A percentile compares a stretch with the other conserved stretches of the same genome.
Evolutionary conservation across 35 echinoderm and acorn worm species (phyloP).

Genomic region (Lytechinus variegatus): DNA sequence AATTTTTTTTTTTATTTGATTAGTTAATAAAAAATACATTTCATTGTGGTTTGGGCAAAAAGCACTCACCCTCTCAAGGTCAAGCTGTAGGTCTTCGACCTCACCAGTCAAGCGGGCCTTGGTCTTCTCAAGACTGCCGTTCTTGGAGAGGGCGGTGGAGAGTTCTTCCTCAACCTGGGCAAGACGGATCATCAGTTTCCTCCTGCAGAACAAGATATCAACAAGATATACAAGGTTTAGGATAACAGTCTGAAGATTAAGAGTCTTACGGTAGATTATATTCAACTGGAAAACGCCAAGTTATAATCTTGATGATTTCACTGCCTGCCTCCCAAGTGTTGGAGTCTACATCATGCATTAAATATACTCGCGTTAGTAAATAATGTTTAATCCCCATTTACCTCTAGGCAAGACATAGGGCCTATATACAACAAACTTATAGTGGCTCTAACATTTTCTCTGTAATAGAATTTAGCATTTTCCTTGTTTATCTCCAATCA

Average conservation of each 20-base stretch:
- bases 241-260: not conserved
- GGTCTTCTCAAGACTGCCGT: slow-evolving; percentile 96
- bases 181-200: slow-evolving; percentile 81
- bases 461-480: not conserved
- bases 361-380: too few species aligned
- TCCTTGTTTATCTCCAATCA: not conserved
- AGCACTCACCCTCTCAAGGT: slow-evolving; percentile 87
- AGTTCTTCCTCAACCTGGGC: slow-evolving; percentile 88
- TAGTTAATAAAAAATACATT: too few species aligned
- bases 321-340: not conserved
- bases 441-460: not conserved
- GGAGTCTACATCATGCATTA: not conserved
- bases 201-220: slow-evolving; percentile 54
- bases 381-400: too few species aligned
- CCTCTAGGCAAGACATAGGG: too few species aligned
- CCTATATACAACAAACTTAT: too few species aligned
- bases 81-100: slow-evolving; percentile 88
- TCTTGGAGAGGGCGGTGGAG: slow-evolving; percentile 76
- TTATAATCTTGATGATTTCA: not conserved
- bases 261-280: not conserved
- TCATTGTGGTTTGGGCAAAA: not conserved
- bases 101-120: slow-evolving; percentile 88
- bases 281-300: not conserved
- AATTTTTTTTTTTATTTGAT: too few species aligned
- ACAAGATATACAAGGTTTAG: not conserved